Evolutionary conservation across 2,113 vertebrate genomes (phyloP).

Genomic region (Gorsachius goisagi): DNA sequence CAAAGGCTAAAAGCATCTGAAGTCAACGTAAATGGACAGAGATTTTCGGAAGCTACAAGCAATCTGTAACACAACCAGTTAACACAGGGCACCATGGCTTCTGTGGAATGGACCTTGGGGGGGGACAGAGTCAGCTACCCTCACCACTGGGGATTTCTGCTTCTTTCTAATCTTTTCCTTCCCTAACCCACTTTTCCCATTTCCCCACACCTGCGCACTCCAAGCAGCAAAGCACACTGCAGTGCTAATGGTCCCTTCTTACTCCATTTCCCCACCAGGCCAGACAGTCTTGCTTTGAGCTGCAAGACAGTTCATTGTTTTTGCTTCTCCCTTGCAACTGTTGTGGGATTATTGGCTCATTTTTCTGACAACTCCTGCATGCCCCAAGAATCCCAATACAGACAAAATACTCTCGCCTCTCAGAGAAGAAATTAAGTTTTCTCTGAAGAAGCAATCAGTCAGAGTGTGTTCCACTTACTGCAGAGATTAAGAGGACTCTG

Average conservation of each 20-base stretch:
- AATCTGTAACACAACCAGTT: background rate
- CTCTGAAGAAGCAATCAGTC: constrained; percentile 1
- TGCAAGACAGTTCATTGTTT: background rate
- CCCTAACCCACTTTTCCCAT: background rate
- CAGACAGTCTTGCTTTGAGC: background rate
- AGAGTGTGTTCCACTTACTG: background rate
- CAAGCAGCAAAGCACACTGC: background rate
- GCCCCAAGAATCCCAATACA: background rate
- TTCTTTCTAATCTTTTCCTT: background rate
- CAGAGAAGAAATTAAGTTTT: constrained; percentile 24
- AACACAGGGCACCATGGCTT: accelerated
- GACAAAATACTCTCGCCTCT: background rate
- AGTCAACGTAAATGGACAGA: accelerated
- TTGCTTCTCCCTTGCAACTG: background rate
- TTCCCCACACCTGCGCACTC: background rate
- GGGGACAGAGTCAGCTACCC: background rate
- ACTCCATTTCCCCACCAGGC: background rate
- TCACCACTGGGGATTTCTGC: background rate
- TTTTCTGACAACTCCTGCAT: background rate
- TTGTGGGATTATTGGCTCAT: background rate
- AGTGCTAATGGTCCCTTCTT: background rate
- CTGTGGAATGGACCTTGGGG: background rate
- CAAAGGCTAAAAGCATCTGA: background rate
- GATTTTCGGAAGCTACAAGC: background rate
- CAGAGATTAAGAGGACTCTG: constrained; percentile 28